Conservation (phyloP, 2,113 vertebrate species). For the Amphiprion percula region DNA sequence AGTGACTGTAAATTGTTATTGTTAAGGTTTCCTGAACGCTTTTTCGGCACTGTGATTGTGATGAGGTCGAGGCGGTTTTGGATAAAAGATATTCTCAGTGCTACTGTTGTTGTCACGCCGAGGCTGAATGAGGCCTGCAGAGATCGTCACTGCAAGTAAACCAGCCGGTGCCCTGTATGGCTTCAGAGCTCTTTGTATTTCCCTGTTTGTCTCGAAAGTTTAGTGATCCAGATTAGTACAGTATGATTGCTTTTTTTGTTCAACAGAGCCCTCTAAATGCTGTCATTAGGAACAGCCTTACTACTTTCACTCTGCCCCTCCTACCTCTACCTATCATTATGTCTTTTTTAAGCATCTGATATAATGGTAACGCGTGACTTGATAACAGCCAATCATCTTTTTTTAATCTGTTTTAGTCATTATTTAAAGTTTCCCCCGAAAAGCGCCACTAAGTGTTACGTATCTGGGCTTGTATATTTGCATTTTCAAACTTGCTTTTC, state of each 20-base stretch:
- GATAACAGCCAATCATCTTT: slow-evolving; percentile 30
- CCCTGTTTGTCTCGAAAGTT: slow-evolving; percentile 27
- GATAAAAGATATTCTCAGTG: slow-evolving; percentile 42
- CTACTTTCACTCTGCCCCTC: slow-evolving; percentile 65
- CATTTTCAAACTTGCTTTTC: slow-evolving; percentile 49
- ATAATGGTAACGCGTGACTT: slow-evolving; percentile 32
- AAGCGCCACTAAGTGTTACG: slow-evolving; percentile 71
- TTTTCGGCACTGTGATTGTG: slow-evolving; percentile 53
- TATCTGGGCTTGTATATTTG: slow-evolving; percentile 72
- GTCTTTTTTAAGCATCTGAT: slow-evolving; percentile 52
- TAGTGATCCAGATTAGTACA: slow-evolving; percentile 25
- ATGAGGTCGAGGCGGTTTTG: slow-evolving; percentile 40
- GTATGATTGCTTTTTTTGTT: slow-evolving; percentile 22
- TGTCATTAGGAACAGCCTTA: slow-evolving; percentile 47
- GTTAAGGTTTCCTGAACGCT: slow-evolving; percentile 39
- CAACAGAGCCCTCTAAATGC: slow-evolving; percentile 35
- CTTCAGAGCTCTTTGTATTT: slow-evolving; percentile 29
- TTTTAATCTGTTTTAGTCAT: slow-evolving; percentile 25
- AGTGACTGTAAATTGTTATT: slow-evolving; percentile 31
- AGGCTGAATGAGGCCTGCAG: slow-evolving; percentile 36
- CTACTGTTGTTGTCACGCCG: slow-evolving; percentile 38
- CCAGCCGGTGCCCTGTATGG: slow-evolving; percentile 39
- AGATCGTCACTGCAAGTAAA: slow-evolving; percentile 47
- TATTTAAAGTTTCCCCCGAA: slow-evolving; percentile 30
- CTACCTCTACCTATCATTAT: slow-evolving; percentile 70